Evolutionary conservation across 2,113 vertebrate species (phyloP).

Genomic region (Myxocyprinus asiaticus): DNA sequence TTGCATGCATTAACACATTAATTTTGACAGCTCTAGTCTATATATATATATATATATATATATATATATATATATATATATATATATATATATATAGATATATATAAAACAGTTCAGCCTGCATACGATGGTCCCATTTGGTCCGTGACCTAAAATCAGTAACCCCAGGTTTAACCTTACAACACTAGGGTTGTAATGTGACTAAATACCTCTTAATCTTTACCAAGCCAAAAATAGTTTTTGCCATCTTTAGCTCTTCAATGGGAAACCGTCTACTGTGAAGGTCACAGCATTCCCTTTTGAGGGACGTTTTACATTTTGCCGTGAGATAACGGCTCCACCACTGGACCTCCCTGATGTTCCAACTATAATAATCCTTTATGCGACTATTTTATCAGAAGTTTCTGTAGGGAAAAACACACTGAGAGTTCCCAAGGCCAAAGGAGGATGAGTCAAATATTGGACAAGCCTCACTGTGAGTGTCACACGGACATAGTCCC

Average conservation of each 20-base stretch:
- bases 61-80: too few relatives aligned
- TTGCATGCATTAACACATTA: too few relatives aligned
- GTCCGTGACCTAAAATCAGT: too few relatives aligned
- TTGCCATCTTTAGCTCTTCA: slow-evolving; percentile 15
- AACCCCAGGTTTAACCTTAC: background rate
- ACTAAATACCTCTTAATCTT: slow-evolving; percentile 27
- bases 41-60: too few relatives aligned
- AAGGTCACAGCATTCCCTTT: slow-evolving; percentile 35
- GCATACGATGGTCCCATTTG: too few relatives aligned
- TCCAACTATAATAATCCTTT: slow-evolving; percentile 50
- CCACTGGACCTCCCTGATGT: slow-evolving; percentile 49
- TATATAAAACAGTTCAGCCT: too few relatives aligned
- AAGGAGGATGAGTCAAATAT: slow-evolving; percentile 79
- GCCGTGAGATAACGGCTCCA: slow-evolving; percentile 37
- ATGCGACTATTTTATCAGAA: slow-evolving; percentile 59
- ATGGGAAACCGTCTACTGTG: slow-evolving; percentile 2
- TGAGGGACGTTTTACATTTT: slow-evolving; percentile 29
- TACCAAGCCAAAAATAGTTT: slow-evolving; percentile 31
- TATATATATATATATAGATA: too few relatives aligned
- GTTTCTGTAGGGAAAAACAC: slow-evolving; percentile 62
- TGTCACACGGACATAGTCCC: slow-evolving; percentile 68
- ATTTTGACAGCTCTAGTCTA: too few relatives aligned
- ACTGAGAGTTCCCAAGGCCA: slow-evolving; percentile 81
- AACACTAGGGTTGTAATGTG: slow-evolving; percentile 30
- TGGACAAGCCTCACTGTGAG: slow-evolving; percentile 71